Evolutionary conservation across 1,140 invertebrate species (phyloP).

Genomic region (Caenorhabditis tropicalis): DNA sequence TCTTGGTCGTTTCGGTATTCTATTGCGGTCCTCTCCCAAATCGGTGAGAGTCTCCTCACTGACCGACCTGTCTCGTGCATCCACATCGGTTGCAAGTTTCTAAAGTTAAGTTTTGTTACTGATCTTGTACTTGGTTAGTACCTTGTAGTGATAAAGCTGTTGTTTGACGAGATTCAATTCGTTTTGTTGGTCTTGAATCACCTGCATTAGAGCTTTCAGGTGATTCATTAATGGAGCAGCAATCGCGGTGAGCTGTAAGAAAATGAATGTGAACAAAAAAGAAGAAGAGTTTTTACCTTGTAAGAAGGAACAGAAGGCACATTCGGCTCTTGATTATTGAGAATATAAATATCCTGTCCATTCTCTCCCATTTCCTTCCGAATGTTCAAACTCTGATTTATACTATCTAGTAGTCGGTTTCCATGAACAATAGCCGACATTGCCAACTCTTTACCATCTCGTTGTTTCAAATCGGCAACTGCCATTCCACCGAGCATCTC

Average conservation of each 20-base stretch:
- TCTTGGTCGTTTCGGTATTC: conserved; percentile 50
- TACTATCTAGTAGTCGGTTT: conserved; percentile 68
- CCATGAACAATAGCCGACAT: conserved; percentile 72
- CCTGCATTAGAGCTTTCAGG: conserved; percentile 61
- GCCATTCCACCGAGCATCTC: conserved; percentile 66
- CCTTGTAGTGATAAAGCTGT: conserved; percentile 59
- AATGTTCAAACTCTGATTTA: conserved; percentile 62
- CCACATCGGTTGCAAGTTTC: conserved; percentile 25
- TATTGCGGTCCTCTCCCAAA: conserved; percentile 7
- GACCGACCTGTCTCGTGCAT: conserved; percentile 51
- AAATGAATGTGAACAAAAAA: neutral
- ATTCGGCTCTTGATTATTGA: conserved; percentile 50
- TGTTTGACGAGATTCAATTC: conserved; percentile 53
- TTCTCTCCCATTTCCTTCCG: conserved; percentile 40
- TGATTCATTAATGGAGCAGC: conserved; percentile 61
- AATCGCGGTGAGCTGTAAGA: conserved; percentile 54
- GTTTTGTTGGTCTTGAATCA: conserved; percentile 56
- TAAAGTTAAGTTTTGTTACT: neutral
- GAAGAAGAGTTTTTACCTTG: neutral
- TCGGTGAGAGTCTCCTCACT: conserved; percentile 57
- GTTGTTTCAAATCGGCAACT: conserved; percentile 66
- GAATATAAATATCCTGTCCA: neutral
- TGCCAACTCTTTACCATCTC: conserved; percentile 68
- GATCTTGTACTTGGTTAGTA: neutral
- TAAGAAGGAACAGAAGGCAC: conserved; percentile 60